These are phyloP conservation scores for Hetaerina americana DNA, from an alignment of 1,140 invertebrate genomes.

Conservation along the genomic window DNA sequence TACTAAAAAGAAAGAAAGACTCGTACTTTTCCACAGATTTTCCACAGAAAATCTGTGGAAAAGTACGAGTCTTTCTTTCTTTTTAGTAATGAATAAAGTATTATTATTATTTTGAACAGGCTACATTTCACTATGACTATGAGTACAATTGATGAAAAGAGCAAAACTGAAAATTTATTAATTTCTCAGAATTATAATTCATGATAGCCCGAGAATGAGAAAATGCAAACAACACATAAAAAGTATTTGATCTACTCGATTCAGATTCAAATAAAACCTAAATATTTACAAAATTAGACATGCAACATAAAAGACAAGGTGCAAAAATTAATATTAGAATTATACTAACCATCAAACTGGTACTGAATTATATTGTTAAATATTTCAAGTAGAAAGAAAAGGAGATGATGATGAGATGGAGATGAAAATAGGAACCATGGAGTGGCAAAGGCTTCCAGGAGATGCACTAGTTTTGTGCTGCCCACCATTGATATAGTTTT, in stretches of 20 bases:
- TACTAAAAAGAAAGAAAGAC: too few species aligned
- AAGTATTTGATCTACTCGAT: background rate
- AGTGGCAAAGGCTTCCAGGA: slow-evolving; percentile 96
- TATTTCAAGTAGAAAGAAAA: slow-evolving; percentile 97
- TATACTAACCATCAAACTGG: slow-evolving; percentile 92
- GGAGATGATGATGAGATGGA: slow-evolving; percentile 92
- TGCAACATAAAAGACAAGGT: background rate
- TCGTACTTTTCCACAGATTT: too few species aligned
- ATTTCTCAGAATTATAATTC: too few species aligned
- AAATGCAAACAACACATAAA: background rate
- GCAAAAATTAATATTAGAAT: slow-evolving; percentile 11
- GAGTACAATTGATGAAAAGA: too few species aligned
- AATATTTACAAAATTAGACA: slow-evolving; percentile 3
- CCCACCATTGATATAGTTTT: slow-evolving; percentile 99
- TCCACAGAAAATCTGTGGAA: too few species aligned
- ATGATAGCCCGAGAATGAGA: too few species aligned
- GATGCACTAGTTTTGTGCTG: slow-evolving; percentile 91
- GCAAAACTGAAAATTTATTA: too few species aligned
- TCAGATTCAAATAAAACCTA: background rate
- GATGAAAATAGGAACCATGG: slow-evolving; percentile 97
- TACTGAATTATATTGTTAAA: slow-evolving; percentile 99
- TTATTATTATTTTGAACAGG: too few species aligned
- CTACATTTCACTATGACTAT: too few species aligned
- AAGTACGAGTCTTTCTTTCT: too few species aligned
- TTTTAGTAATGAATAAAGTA: too few species aligned